Evolutionary conservation across 2,113 vertebrate genomes (phyloP).

Genomic region (Toxotes chatareus): DNA sequence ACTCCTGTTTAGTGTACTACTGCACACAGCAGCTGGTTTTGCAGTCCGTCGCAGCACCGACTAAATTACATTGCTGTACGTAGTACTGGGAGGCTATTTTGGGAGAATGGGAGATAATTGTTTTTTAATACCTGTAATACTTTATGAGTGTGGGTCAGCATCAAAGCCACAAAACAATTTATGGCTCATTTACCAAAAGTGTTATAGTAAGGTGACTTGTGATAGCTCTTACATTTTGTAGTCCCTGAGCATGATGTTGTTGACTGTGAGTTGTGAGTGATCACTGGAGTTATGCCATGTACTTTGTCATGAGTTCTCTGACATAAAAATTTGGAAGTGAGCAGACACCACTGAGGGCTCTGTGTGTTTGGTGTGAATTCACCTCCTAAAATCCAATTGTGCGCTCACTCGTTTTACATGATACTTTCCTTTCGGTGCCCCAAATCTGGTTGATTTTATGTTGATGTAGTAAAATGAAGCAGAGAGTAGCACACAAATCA

Average conservation of each 20-base stretch:
- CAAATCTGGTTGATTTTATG: not conserved
- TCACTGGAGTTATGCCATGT: not conserved
- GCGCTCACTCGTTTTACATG: not conserved
- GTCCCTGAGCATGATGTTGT: not conserved
- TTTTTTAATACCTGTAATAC: conserved; percentile 72
- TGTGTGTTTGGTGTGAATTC: too few species aligned
- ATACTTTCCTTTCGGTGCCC: not conserved
- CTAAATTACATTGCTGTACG: conserved; percentile 28
- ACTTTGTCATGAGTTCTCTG: not conserved
- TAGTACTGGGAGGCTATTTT: conserved; percentile 47
- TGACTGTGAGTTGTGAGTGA: not conserved
- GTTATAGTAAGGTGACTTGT: conserved; percentile 37
- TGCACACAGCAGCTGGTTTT: conserved; percentile 43
- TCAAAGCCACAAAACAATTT: conserved; percentile 37
- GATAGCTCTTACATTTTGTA: not conserved
- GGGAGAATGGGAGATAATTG: conserved; percentile 64
- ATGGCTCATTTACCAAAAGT: conserved; percentile 63
- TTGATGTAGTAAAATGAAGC: not conserved
- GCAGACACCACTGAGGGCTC: not conserved
- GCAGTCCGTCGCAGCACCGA: conserved; percentile 1
- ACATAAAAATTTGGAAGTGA: not conserved
- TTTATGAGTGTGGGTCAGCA: conserved; percentile 69
- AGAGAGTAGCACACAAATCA: not conserved
- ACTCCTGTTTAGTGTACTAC: conserved; percentile 30
- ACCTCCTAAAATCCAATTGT: conserved; percentile 3